Evolutionary conservation across 35 echinoderm and acorn worm species (phyloP).

Genomic region (Eucidaris tribuloides): DNA sequence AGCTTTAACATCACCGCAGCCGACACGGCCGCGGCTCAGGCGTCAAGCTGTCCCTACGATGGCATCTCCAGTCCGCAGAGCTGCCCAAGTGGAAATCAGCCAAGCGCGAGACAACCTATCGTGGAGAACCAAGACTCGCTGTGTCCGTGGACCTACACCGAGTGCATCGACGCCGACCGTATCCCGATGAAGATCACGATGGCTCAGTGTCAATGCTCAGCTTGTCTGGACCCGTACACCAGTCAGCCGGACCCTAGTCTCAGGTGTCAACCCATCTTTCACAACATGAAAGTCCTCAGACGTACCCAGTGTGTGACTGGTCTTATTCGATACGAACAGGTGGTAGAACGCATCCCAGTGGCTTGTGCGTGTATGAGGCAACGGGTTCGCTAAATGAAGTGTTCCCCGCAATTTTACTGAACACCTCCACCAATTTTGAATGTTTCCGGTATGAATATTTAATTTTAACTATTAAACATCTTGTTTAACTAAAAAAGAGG

Average conservation of each 20-base stretch:
- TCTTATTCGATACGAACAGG: background rate
- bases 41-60: constrained; percentile 20
- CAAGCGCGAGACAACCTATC: background rate
- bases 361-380: background rate
- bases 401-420: no score
- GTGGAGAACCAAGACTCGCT: background rate
- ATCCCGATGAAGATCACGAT: background rate
- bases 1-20: background rate
- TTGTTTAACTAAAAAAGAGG: no score
- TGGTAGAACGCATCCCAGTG: background rate
- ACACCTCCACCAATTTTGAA: no score
- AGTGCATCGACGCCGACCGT: constrained; percentile 10
- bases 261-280: background rate
- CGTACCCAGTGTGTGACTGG: background rate
- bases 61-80: background rate
- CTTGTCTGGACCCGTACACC: background rate
- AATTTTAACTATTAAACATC: no score
- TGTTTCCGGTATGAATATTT: no score
- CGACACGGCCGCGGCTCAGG: background rate
- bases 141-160: constrained; percentile 6
- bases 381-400: no score
- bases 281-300: background rate
- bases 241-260: background rate
- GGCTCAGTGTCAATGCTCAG: constrained; percentile 17
- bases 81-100: background rate